A percentile compares a stretch with the other conserved stretches of the same genome.
phyloP scores from a whole-genome alignment of 2,888 invertebrate genomes.

The Horisme vitalbata region DNA sequence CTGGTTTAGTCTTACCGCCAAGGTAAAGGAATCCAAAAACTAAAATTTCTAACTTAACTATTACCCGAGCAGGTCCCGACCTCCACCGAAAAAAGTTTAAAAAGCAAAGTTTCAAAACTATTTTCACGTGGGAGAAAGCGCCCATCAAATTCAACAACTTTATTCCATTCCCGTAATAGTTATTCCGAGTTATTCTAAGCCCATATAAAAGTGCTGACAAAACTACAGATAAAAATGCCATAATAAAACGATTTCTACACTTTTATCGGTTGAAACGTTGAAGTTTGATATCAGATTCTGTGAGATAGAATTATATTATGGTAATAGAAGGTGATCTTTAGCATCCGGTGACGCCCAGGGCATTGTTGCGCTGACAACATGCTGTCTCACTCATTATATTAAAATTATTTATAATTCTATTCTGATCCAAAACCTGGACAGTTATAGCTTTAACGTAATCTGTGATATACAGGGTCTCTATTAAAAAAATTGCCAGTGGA shows the following conservation, averaged over 20 bases:
- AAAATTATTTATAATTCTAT: conserved; percentile 51
- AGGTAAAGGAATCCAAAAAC: too few relatives aligned
- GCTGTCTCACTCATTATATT: conserved; percentile 45
- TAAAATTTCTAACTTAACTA: too few relatives aligned
- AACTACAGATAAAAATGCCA: conserved; percentile 34
- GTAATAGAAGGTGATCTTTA: conserved; percentile 53
- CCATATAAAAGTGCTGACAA: conserved; percentile 33
- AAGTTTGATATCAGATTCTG: conserved; percentile 39
- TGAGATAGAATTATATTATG: conserved; percentile 56
- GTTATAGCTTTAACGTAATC: conserved; percentile 3
- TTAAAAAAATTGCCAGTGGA: too few relatives aligned
- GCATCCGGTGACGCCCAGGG: conserved; percentile 58
- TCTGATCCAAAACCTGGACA: conserved; percentile 31
- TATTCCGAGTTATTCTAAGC: conserved; percentile 24
- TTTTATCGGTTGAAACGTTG: conserved; percentile 35
- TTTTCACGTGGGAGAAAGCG: conserved; percentile 28
- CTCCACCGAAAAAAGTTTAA: neutral
- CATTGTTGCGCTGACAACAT: conserved; percentile 54
- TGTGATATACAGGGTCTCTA: too few relatives aligned
- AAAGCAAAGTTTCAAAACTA: conserved; percentile 16
- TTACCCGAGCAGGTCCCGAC: too few relatives aligned
- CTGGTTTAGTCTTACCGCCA: too few relatives aligned
- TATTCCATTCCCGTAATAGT: conserved; percentile 29
- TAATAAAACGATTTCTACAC: conserved; percentile 30
- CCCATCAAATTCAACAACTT: conserved; percentile 31